Conservation (phyloP, 2,888 invertebrate genomes). For the Allacma fusca region DNA sequence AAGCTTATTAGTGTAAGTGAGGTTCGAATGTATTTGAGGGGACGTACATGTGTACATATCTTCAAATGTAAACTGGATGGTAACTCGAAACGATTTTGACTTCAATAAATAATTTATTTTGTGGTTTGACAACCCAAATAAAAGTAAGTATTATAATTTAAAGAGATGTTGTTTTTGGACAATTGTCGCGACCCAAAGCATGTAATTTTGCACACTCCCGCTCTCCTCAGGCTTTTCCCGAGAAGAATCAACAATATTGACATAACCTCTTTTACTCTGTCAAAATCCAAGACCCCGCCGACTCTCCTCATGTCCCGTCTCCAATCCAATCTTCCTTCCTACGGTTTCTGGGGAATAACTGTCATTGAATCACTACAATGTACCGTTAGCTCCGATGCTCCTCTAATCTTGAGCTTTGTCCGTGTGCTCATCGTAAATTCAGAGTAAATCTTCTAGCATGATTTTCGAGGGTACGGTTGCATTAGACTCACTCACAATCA, state of each 20-base stretch:
- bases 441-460: no score
- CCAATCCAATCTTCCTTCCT: neutral
- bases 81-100: neutral
- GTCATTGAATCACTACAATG: neutral
- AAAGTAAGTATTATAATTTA: constrained; percentile 51
- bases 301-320: constrained; percentile 5
- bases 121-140: constrained; percentile 48
- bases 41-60: no score
- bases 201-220: constrained; percentile 51
- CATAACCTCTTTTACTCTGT: constrained; percentile 4
- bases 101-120: constrained; percentile 21
- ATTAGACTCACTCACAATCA: no score
- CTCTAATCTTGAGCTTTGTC: no score
- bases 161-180: constrained; percentile 39
- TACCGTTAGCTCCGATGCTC: no score
- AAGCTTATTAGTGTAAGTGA: no score
- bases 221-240: no score
- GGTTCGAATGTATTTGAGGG: no score
- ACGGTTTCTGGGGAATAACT: neutral
- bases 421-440: no score
- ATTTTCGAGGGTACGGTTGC: no score
- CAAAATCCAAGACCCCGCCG: neutral
- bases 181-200: constrained; percentile 45
- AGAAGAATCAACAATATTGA: constrained; percentile 1
- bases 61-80: neutral